Evolutionary conservation across 2,797 vertebrate species (phyloP), one percentile per base, ranked within the genome.

Genomic region (Aulostomus chinensis): DNA sequence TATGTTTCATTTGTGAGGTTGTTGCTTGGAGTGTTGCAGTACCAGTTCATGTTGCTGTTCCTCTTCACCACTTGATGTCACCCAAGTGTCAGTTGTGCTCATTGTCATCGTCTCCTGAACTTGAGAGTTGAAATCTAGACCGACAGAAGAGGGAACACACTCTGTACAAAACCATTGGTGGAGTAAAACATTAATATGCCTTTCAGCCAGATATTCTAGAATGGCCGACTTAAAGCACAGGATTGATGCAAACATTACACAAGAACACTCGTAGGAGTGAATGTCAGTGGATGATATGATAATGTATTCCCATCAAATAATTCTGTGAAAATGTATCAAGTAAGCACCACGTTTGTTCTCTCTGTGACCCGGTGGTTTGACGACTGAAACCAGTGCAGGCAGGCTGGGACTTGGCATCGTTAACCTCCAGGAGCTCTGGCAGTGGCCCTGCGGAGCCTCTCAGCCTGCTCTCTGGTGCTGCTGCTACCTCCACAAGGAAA

Each of bases 371-470:
- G 33, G 20, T 47, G 43, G 32, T 46, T 56, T 56, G 51, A 73
- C 38, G 39, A 51, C 58, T 49, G 33, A 54, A 74, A 53, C 55
- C 55, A 42, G 51, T 11, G 20, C 74, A 54, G 69, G 25, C 76
- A 76, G 55, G 82, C 62, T 56, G 59, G 58, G 61, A 62, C 74
- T 63, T 73, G 74, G 66, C 68, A 63, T 24, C 14, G 5, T n/a
- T n/a, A n/a, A n/a, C 12, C 47, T 35, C 48, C 21, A 2, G 11
- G 35, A 58, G 38, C 58, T 39, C 57, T 67, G 68, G 56, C 47
- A 50, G 50, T 61, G n/a, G n/a, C n/a, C n/a, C n/a, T n/a, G n/a
- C n/a, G 14, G n/a, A 39, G 58, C 50, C 21, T 51, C 50, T 22
- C 34, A 29, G 61, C 58, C 72, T 47, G 43, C 31, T n/a, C n/a